Percentiles rank a stretch among this genome's conserved stretches.
phyloP scores from a whole-genome alignment of 2,888 invertebrate species.

The Ormyrus nitidulus region DNA sequence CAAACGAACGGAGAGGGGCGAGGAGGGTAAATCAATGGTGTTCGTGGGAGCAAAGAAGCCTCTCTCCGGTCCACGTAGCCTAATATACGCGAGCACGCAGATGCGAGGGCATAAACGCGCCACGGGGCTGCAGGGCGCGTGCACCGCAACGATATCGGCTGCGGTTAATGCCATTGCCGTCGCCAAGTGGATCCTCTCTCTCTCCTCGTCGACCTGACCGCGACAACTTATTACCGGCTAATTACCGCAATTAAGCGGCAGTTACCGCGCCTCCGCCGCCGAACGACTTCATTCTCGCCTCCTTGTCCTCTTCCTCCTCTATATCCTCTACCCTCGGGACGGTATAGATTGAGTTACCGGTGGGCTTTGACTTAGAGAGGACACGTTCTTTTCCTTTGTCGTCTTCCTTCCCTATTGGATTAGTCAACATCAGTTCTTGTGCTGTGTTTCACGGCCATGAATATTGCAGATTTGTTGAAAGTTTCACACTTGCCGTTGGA shows the following conservation, averaged over 20 bases:
- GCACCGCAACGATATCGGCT: constrained; percentile 8
- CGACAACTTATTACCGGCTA: constrained; percentile 38
- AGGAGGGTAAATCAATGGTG: too few species aligned
- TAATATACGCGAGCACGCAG: not conserved
- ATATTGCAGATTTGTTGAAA: too few species aligned
- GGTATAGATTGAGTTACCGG: constrained; percentile 7
- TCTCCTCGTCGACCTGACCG: not conserved
- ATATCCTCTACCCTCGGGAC: not conserved
- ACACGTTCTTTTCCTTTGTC: too few species aligned
- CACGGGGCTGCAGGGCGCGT: not conserved
- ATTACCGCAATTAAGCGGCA: constrained; percentile 35
- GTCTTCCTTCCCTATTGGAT: too few species aligned
- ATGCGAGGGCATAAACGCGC: not conserved
- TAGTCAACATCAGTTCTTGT: too few species aligned
- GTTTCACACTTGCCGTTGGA: too few species aligned
- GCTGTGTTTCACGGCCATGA: too few species aligned
- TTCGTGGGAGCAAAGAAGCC: too few species aligned
- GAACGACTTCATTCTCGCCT: not conserved
- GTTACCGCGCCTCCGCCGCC: not conserved
- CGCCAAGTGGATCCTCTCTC: not conserved
- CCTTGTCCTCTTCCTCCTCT: not conserved
- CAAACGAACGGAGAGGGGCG: too few species aligned
- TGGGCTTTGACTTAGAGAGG: not conserved
- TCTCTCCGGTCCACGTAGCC: too few species aligned
- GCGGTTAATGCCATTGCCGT: constrained; percentile 15